Evolutionary conservation across 2,888 invertebrate genomes (phyloP).

Genomic region (Limnephilus rhombicus): DNA sequence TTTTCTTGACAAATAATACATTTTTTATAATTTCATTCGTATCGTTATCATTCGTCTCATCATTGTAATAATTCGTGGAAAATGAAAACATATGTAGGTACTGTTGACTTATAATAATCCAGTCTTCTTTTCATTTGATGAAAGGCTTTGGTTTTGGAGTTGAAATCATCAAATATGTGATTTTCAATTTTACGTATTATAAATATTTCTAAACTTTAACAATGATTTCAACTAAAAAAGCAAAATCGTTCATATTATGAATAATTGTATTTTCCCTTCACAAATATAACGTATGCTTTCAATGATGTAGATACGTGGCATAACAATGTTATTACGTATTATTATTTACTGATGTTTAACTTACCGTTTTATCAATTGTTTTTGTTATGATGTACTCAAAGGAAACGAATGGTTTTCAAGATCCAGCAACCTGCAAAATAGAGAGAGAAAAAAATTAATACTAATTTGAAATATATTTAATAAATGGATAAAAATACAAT

Average conservation of each 20-base stretch:
- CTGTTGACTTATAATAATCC: background rate
- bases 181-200: too few species aligned
- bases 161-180: background rate
- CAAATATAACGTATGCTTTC: background rate
- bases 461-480: too few species aligned
- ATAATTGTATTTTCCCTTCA: background rate
- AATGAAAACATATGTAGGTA: background rate
- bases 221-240: too few species aligned
- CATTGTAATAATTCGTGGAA: background rate
- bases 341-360: background rate
- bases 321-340: background rate
- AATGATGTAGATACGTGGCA: background rate
- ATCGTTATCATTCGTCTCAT: background rate
- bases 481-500: too few species aligned
- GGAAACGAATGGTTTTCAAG: background rate
- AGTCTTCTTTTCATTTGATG: background rate
- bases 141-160: background rate
- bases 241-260: too few species aligned
- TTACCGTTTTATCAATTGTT: background rate
- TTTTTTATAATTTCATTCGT: background rate
- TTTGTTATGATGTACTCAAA: background rate
- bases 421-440: background rate
- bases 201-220: background rate
- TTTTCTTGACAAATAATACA: too few species aligned
- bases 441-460: background rate